A percentile compares a stretch with the other conserved stretches of the same genome.
Conservation (phyloP, 2,888 invertebrate genomes). For the Diploptera punctata region DNA sequence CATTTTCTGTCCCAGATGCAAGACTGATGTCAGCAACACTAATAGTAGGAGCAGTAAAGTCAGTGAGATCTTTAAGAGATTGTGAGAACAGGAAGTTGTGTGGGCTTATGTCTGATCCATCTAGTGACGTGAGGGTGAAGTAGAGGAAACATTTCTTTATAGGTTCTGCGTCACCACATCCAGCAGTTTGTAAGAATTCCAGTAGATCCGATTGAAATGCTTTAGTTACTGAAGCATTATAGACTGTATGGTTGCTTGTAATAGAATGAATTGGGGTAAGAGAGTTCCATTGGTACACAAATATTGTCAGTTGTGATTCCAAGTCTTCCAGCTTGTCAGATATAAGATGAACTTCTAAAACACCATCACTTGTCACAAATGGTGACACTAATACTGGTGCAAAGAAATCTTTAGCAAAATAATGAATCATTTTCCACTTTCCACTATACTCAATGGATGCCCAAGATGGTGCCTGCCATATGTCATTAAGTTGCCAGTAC, state of each 20-base stretch:
- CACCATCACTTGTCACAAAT: conserved; percentile 43
- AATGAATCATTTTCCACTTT: conserved; percentile 89
- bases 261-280: conserved; percentile 9
- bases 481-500: conserved; percentile 98
- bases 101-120: conserved; percentile 60
- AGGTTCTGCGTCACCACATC: conserved; percentile 11
- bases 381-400: conserved; percentile 72
- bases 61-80: conserved; percentile 60
- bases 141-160: conserved; percentile 54
- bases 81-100: conserved; percentile 72
- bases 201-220: conserved; percentile 5
- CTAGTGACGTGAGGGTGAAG: conserved; percentile 58
- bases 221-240: conserved; percentile 7
- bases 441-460: conserved; percentile 74
- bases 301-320: conserved; percentile 34
- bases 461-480: conserved; percentile 98
- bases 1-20: background rate
- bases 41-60: conserved; percentile 61
- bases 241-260: background rate
- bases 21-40: conserved; percentile 55
- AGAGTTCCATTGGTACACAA: conserved; percentile 34
- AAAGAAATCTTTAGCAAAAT: conserved; percentile 87
- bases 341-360: conserved; percentile 46
- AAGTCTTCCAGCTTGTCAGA: conserved; percentile 45
- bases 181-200: conserved; percentile 8